A percentile compares a stretch with the other conserved stretches of the same genome.
phyloP scores from a whole-genome alignment of 2,113 vertebrate species.

The Chloropsis cyanopogon region DNA sequence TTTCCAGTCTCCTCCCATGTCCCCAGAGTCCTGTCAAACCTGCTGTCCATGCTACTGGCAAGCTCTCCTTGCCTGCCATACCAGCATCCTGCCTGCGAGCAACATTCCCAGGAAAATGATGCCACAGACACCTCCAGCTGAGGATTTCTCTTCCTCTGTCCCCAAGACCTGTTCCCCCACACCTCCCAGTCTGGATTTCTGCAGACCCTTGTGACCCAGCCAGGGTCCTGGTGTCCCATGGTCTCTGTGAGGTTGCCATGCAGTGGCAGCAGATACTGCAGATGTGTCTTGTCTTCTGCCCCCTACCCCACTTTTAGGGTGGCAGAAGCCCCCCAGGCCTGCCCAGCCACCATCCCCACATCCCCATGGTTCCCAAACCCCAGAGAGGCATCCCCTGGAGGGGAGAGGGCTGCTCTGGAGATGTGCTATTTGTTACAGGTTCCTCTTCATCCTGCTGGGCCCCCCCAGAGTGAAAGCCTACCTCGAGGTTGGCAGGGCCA shows the following conservation, averaged over 20 bases:
- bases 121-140: background rate
- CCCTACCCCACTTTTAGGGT: accelerated
- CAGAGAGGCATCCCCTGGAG: accelerated
- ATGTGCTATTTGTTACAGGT: slow-evolving; percentile 45
- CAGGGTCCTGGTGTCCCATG: background rate
- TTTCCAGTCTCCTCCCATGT: background rate
- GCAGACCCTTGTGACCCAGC: background rate
- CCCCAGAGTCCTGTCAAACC: background rate
- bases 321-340: background rate
- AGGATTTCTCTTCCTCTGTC: background rate
- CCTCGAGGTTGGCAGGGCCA: slow-evolving; percentile 76
- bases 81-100: background rate
- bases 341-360: background rate
- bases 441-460: slow-evolving; percentile 79
- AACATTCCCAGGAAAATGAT: background rate
- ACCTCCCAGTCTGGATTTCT: background rate
- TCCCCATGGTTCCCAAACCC: accelerated
- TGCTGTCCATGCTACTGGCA: background rate
- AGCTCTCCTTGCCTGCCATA: background rate
- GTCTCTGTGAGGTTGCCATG: background rate
- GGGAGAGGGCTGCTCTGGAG: background rate
- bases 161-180: background rate
- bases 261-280: background rate
- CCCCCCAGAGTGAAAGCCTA: slow-evolving; percentile 63
- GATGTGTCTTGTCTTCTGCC: background rate